Evolutionary conservation across 2,797 vertebrate species (phyloP).

Genomic region (Chaenodraco wilsoni): DNA sequence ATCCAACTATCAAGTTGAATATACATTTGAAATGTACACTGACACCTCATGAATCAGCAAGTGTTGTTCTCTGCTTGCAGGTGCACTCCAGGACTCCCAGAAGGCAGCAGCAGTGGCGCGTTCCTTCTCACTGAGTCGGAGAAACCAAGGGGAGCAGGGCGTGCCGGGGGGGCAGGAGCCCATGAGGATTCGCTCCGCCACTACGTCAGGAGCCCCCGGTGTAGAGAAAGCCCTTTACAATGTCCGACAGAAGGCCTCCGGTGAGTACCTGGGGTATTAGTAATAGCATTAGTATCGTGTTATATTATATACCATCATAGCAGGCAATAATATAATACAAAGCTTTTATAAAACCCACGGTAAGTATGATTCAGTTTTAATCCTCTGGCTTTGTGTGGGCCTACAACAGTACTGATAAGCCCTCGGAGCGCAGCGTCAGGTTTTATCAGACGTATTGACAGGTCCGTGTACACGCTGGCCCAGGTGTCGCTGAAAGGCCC

Average conservation of each 20-base stretch:
- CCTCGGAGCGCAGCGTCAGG: constrained; percentile 9
- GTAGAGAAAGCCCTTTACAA: constrained; percentile 95
- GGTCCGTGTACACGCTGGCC: constrained; percentile 58
- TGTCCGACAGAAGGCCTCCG: constrained; percentile 94
- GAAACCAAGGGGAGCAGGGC: constrained; percentile 87
- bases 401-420: constrained; percentile 43
- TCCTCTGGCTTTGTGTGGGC: constrained; percentile 30
- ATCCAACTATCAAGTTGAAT: constrained; percentile 1
- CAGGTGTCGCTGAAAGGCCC: constrained; percentile 75
- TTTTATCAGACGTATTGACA: constrained; percentile 57
- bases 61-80: constrained; percentile 70
- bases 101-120: constrained; percentile 90
- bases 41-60: neutral
- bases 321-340: constrained; percentile 13
- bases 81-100: constrained; percentile 88
- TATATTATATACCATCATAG: constrained; percentile 7
- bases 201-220: constrained; percentile 94
- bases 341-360: neutral
- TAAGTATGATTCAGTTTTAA: constrained; percentile 11
- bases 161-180: constrained; percentile 85
- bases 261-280: constrained; percentile 75
- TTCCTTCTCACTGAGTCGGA: constrained; percentile 96
- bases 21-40: neutral
- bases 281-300: neutral
- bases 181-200: constrained; percentile 96